Base-by-base conservation (phyloP, 35 echinoderm and acorn worm genomes). In the Strongylocentrotus purpuratus region DNA sequence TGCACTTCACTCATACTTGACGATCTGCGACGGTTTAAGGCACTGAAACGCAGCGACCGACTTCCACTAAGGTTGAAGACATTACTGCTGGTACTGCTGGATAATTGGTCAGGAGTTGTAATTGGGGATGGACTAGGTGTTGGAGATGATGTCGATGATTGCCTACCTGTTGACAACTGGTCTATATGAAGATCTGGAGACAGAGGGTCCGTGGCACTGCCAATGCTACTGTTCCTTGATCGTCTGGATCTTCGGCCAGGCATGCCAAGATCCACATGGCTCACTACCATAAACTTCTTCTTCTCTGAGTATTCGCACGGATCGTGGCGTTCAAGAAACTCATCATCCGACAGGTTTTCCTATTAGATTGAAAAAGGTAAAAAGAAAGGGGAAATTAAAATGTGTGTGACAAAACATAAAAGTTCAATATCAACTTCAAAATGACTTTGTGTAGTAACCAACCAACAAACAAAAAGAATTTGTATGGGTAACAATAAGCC, bases 211-310 rank as follows among this genome's bases (percentile, higher is more conserved):
- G 97, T 86, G 14, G 95, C 96, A 59, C 96, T 95, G 47, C 95
- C 96, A 15, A 94, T 94, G 90, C 98, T 99, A 90, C 96, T 97
- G 94, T 97, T 95, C 47, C 98, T 94, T 9, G 98, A 97, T 45
- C 98, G 94, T 47, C 97, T 95, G 25, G 97, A 95, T 28, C 97
- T 35, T 55, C 96, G 92, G 4, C 97, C 94, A 48, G 94, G 95
- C 7, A 50, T 32, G 35, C 95, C 85, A 45, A 94, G 95, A 61
- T 91, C 45, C 20, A 60, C 90, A 58, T 61, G 52, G 45, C 95
- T 86, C 70, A 85, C 65, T 31, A 99, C 65, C 45, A 99, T 28
- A 94, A 91, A 99, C 92, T 97, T 97, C 94, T 97, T 95, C 91
- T 95, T 95, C 92, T 99, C 98, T 14, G 17, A 47, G n/a, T 95